phyloP scores from a whole-genome alignment of 2,797 vertebrate species.

The Hyperoplus lanceolatus region DNA sequence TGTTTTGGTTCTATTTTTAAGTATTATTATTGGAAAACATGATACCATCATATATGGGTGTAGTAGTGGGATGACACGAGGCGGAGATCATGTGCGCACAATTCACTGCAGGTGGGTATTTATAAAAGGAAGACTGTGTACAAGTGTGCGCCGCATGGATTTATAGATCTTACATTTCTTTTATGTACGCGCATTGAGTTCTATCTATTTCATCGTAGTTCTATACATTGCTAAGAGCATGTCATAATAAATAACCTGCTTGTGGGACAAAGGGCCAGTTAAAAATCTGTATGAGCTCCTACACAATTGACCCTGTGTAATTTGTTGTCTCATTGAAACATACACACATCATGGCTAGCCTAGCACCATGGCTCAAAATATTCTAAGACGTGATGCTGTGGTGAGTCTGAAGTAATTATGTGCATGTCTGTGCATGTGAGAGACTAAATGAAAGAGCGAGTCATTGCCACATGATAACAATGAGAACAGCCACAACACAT shows the following conservation, averaged over 20 bases:
- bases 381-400: not conserved
- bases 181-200: too few species aligned
- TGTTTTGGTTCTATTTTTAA: too few species aligned
- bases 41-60: too few species aligned
- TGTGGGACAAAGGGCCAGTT: conserved; percentile 21
- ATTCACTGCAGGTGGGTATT: too few species aligned
- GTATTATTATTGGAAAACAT: too few species aligned
- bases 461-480: conserved; percentile 28
- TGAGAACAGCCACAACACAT: conserved; percentile 16
- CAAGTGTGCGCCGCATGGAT: too few species aligned
- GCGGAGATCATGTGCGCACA: too few species aligned
- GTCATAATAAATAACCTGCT: conserved; percentile 15
- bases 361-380: conserved; percentile 11
- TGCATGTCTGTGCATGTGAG: not conserved
- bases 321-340: conserved; percentile 9
- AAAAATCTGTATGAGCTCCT: conserved; percentile 8
- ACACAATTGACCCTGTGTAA: conserved; percentile 11
- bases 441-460: conserved; percentile 28
- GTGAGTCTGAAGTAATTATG: conserved; percentile 21
- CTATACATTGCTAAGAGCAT: not conserved
- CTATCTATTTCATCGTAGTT: too few species aligned
- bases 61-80: too few species aligned
- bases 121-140: too few species aligned
- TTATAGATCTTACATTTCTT: too few species aligned
- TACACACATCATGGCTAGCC: not conserved